Conservation (phyloP, 2,797 vertebrate genomes). For the Pantherophis alleghaniensis region DNA sequence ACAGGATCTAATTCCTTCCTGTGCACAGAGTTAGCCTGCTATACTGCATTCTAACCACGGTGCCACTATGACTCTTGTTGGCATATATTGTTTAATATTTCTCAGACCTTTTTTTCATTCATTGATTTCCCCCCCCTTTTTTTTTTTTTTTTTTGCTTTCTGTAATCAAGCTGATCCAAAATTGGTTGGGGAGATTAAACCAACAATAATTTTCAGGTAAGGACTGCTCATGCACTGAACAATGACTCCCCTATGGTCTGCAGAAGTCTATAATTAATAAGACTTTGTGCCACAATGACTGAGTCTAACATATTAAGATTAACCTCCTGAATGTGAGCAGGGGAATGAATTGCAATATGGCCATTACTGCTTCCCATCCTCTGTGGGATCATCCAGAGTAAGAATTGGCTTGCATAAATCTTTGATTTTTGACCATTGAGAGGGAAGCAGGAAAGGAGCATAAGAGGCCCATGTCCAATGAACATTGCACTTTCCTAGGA, state of each 20-base stretch:
- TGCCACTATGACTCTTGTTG: not conserved
- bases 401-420: not conserved
- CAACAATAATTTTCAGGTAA: not conserved
- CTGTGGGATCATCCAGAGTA: not conserved
- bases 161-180: not conserved
- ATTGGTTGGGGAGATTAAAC: not conserved
- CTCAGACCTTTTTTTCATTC: not conserved
- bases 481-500: not conserved
- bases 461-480: not conserved
- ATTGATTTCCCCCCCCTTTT: too few species aligned
- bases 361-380: not conserved
- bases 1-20: not conserved
- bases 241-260: not conserved
- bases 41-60: not conserved
- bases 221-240: not conserved
- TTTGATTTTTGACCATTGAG: not conserved
- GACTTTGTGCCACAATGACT: not conserved
- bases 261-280: not conserved
- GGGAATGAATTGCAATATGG: not conserved
- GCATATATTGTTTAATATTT: not conserved
- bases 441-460: not conserved
- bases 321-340: not conserved
- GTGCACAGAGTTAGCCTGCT: not conserved
- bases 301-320: not conserved
- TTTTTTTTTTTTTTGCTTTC: not conserved